phyloP scores from a whole-genome alignment of 2,888 invertebrate genomes.

The Neocrepidodera transversa region DNA sequence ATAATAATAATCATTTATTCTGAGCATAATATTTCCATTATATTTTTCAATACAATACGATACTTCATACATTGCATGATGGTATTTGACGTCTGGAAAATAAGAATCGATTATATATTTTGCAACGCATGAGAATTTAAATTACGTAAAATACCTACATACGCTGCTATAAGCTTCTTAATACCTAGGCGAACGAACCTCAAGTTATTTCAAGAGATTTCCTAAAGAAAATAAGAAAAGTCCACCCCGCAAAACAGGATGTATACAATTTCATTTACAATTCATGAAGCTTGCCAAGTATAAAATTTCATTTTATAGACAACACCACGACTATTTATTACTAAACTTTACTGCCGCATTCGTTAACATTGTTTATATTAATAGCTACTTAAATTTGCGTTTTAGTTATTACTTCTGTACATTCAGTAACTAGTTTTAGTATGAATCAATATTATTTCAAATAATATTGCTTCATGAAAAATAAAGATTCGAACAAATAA shows the following conservation, averaged over 20 bases:
- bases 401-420: too few species aligned
- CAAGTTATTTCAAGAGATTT: slow-evolving; percentile 30
- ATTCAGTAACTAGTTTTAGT: too few species aligned
- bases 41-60: too few species aligned
- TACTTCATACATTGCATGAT: slow-evolving; percentile 6
- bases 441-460: too few species aligned
- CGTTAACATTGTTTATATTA: slow-evolving; percentile 9
- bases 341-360: slow-evolving; percentile 4
- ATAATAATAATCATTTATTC: too few species aligned
- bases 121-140: slow-evolving; percentile 10
- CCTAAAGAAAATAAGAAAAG: slow-evolving; percentile 27
- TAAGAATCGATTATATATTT: slow-evolving; percentile 9
- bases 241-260: slow-evolving; percentile 27
- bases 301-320: slow-evolving; percentile 32
- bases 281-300: slow-evolving; percentile 31
- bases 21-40: too few species aligned
- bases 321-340: slow-evolving; percentile 13
- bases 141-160: slow-evolving; percentile 3
- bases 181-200: slow-evolving; percentile 16
- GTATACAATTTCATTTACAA: slow-evolving; percentile 33
- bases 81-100: slow-evolving; percentile 5
- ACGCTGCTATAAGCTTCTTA: neutral
- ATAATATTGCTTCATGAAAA: too few species aligned
- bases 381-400: neutral
- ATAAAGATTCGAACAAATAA: too few species aligned